phyloP scores from a whole-genome alignment of 2,888 invertebrate species.

The Brenthis hecate region DNA sequence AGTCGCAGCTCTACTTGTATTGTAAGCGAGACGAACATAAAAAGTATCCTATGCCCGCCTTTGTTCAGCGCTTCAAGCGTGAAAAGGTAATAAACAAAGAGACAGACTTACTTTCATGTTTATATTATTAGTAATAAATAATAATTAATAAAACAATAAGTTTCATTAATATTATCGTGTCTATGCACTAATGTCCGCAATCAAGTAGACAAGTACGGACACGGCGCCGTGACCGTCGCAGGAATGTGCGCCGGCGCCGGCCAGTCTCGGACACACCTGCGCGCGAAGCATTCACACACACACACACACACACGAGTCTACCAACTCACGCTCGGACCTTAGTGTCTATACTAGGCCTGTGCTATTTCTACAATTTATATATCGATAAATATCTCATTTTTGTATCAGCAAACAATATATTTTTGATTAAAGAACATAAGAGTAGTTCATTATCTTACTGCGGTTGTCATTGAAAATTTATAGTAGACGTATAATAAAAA shows the following conservation, averaged over 20 bases:
- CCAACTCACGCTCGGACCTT: constrained; percentile 37
- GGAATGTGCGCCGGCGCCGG: constrained; percentile 85
- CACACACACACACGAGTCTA: constrained; percentile 35
- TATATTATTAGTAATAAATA: neutral
- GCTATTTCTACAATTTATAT: constrained; percentile 1
- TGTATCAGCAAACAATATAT: too few relatives aligned
- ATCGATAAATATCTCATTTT: constrained; percentile 5
- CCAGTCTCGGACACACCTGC: constrained; percentile 86
- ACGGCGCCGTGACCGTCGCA: constrained; percentile 68
- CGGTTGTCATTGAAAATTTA: too few relatives aligned
- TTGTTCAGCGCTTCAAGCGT: too few relatives aligned
- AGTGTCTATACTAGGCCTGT: neutral
- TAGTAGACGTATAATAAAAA: too few relatives aligned
- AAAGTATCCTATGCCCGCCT: too few relatives aligned
- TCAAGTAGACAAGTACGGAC: constrained; percentile 50
- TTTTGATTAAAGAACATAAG: too few relatives aligned
- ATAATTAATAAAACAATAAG: neutral
- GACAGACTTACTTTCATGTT: too few relatives aligned
- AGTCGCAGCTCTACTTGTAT: too few relatives aligned
- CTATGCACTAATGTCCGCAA: constrained; percentile 40
- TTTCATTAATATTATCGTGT: constrained; percentile 6
- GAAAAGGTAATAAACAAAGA: too few relatives aligned
- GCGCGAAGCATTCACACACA: constrained; percentile 49
- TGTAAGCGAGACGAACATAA: too few relatives aligned
- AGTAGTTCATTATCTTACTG: too few relatives aligned